phyloP scores from a whole-genome alignment of 2,797 vertebrate species.

The Squalus acanthias region DNA sequence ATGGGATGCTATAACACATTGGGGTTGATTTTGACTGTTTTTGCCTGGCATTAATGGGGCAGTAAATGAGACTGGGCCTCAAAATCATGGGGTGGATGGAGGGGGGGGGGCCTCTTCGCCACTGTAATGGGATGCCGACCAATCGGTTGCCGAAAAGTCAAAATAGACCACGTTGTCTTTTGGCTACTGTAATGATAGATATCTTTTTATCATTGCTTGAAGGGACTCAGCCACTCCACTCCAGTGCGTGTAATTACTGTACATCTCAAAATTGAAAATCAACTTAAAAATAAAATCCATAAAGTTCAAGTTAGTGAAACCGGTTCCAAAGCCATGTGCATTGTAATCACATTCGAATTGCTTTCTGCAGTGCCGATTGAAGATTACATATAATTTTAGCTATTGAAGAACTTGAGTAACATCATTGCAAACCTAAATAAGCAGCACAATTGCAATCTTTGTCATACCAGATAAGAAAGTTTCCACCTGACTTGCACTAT shows the following conservation, averaged over 20 bases:
- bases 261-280: background rate
- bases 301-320: too few species aligned
- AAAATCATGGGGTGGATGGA: too few species aligned
- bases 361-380: too few species aligned
- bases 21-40: background rate
- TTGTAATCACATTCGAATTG: too few species aligned
- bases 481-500: too few species aligned
- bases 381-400: too few species aligned
- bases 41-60: background rate
- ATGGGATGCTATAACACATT: background rate
- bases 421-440: too few species aligned
- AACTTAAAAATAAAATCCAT: background rate
- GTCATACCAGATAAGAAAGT: too few species aligned
- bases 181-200: background rate
- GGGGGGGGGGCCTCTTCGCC: background rate
- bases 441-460: too few species aligned
- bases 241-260: background rate
- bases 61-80: too few species aligned
- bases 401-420: too few species aligned
- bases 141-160: background rate
- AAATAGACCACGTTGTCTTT: background rate
- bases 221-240: background rate
- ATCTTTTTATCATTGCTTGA: background rate
- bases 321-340: too few species aligned
- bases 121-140: background rate